phyloP scores from a whole-genome alignment of 1,140 invertebrate species.

The Dicyema japonicum region DNA sequence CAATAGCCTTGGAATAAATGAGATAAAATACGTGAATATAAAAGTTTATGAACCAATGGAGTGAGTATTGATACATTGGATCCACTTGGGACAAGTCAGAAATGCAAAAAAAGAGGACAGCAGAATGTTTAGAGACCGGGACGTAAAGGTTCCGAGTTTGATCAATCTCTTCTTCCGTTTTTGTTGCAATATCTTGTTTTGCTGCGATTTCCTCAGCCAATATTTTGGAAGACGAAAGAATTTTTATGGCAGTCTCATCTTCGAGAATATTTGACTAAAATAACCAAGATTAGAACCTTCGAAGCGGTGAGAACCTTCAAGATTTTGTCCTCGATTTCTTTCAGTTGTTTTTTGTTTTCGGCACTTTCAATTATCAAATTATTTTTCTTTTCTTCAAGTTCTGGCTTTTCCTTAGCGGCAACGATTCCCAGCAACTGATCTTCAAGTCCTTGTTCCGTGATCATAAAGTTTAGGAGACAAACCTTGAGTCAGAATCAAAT shows the following conservation, averaged over 20 bases:
- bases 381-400: conserved; percentile 21
- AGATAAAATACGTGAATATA: conserved; percentile 14
- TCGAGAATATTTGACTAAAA: conserved; percentile 18
- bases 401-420: conserved; percentile 19
- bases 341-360: conserved; percentile 28
- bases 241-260: conserved; percentile 18
- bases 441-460: conserved; percentile 19
- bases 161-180: conserved; percentile 17
- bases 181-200: conserved; percentile 16
- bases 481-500: conserved; percentile 8
- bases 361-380: conserved; percentile 16
- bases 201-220: conserved; percentile 17
- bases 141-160: conserved; percentile 17
- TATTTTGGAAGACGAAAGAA: conserved; percentile 16
- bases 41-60: conserved; percentile 20
- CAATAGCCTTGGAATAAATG: not conserved
- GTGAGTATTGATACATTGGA: conserved; percentile 21
- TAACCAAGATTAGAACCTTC: conserved; percentile 29
- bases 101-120: conserved; percentile 20
- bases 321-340: conserved; percentile 75
- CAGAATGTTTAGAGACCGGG: conserved; percentile 16
- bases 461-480: conserved; percentile 20
- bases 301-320: conserved; percentile 39
- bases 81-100: conserved; percentile 20
- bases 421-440: conserved; percentile 21